Evolutionary conservation across 2,888 invertebrate species (phyloP).

Genomic region (Epinotia bilunana): DNA sequence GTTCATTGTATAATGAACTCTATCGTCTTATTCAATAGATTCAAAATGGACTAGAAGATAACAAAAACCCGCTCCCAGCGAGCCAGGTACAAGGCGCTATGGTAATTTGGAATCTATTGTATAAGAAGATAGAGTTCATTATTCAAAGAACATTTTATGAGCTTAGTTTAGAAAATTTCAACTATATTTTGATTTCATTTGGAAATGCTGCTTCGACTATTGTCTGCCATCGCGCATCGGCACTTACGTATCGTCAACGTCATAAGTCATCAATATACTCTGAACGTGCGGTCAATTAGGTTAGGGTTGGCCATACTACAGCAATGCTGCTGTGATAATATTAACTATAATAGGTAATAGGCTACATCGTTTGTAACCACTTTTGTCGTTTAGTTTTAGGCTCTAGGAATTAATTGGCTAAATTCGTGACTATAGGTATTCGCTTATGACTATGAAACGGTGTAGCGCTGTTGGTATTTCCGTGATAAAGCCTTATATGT

Average conservation of each 20-base stretch:
- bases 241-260: constrained; percentile 30
- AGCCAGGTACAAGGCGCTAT: too few species aligned
- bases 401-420: neutral
- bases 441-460: neutral
- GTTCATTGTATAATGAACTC: too few species aligned
- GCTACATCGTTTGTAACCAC: neutral
- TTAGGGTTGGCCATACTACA: constrained; percentile 28
- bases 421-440: neutral
- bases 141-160: too few species aligned
- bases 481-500: too few species aligned
- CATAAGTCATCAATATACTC: constrained; percentile 37
- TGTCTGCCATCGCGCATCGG: neutral
- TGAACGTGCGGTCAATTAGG: constrained; percentile 37
- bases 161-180: too few species aligned
- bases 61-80: too few species aligned
- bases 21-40: too few species aligned
- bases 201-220: neutral
- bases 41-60: too few species aligned
- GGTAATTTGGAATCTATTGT: too few species aligned
- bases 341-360: neutral
- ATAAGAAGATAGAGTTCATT: too few species aligned
- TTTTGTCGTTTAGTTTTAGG: neutral
- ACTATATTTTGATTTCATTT: neutral
- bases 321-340: constrained; percentile 3
- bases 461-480: neutral